Evolutionary conservation across 1,140 invertebrate genomes (phyloP), one percentile per base, ranked within the genome.

Genomic region (Leptopilina boulardi): DNA sequence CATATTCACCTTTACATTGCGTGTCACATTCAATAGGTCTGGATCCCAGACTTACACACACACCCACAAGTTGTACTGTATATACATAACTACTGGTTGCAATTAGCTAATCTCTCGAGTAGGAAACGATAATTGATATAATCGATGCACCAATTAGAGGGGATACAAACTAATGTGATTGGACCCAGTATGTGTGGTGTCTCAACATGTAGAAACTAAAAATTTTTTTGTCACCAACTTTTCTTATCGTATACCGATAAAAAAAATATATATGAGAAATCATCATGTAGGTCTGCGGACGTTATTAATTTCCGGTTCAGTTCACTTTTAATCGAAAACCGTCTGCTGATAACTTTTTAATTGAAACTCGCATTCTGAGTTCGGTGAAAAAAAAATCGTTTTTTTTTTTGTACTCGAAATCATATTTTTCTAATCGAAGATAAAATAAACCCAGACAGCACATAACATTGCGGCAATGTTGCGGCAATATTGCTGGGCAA

Each of bases 61-160:
- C 77, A 76, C 82, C 73, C 70, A 66, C 73, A 38, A 70, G 70
- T 70, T 70, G 34, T 42, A 26, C 54, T 66, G n/a, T 59, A 70
- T 66, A 9, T 38, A n/a, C n/a, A 5, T 56, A 47, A 70, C 74
- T 47, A 34, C n/a, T 74, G 51, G 18, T 82, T 47, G 82, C 85
- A 88, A 87, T 88, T 86, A 86, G 85, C 86, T 87, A 87, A 87
- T 87, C 85, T 88, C 84, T 79, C 80, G 81, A 82, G 81, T 82
- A 84, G 80, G 82, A 87, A 83, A 85, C 85, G 83, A 84, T 88
- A 88, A 88, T 88, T 87, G 85, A 83, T 84, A 87, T 86, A 88
- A 88, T 88, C 86, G 87, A 88, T 88, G 85, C 84, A 82, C 83
- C 80, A 86, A 85, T 86, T 85, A 86, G 81, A 86, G 80, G 78